phyloP scores from a whole-genome alignment of 2,113 vertebrate genomes.

The Athene cunicularia region DNA sequence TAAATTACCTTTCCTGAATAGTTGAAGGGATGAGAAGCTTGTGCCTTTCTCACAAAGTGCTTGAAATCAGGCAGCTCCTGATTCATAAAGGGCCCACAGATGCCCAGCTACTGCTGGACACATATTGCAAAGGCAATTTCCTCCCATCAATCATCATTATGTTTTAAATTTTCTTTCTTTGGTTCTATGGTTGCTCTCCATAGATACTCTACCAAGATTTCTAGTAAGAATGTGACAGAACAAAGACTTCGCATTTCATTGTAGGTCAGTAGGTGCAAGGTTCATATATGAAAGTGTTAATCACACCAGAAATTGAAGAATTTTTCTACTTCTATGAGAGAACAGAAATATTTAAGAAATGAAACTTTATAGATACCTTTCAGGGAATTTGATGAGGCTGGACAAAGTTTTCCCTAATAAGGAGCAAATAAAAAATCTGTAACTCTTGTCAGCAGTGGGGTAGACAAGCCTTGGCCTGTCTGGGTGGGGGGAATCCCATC shows the following conservation, averaged over 20 bases:
- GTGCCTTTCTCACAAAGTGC: not conserved
- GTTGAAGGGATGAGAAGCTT: not conserved
- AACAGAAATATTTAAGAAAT: not conserved
- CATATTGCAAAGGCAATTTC: not conserved
- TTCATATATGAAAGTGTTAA: not conserved
- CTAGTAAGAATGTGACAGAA: not conserved
- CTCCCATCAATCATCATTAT: rapidly evolving
- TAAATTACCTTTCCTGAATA: not conserved
- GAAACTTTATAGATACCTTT: not conserved
- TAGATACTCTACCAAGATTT: not conserved
- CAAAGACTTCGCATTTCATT: not conserved
- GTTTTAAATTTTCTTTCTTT: not conserved
- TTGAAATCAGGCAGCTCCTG: not conserved
- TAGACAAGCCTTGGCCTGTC: not conserved
- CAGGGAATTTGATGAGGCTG: not conserved
- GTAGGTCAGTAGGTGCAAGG: not conserved
- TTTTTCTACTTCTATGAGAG: not conserved
- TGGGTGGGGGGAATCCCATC: not conserved
- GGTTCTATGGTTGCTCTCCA: not conserved
- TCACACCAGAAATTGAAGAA: not conserved
- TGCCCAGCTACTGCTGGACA: not conserved
- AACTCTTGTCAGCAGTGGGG: not conserved
- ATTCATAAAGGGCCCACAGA: not conserved
- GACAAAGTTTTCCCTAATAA: not conserved
- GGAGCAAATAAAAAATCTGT: not conserved